A percentile compares a stretch with the other conserved stretches of the same genome.
Conservation (phyloP, 2,797 vertebrate genomes). For the Clarias platycephalus region DNA sequence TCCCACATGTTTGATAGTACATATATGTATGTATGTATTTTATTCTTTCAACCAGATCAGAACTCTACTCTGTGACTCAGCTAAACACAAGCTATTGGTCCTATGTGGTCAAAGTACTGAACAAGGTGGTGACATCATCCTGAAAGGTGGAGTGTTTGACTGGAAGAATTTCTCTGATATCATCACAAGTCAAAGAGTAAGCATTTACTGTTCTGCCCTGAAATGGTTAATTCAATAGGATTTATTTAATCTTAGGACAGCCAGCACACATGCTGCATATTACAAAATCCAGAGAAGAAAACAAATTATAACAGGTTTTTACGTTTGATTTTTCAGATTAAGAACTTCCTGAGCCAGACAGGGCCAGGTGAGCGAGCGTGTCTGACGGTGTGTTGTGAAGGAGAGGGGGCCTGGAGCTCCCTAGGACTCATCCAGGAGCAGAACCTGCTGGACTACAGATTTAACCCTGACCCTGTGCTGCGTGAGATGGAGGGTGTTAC, state of each 20-base stretch:
- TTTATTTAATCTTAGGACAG: background rate
- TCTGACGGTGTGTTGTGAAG: slow-evolving; percentile 88
- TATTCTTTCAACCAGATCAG: slow-evolving; percentile 71
- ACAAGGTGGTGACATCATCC: slow-evolving; percentile 84
- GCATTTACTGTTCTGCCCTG: slow-evolving; percentile 37
- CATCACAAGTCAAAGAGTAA: slow-evolving; percentile 82
- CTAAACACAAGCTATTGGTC: slow-evolving; percentile 86
- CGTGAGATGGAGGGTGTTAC: slow-evolving; percentile 93
- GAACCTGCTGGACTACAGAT: slow-evolving; percentile 76
- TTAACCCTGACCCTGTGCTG: slow-evolving; percentile 85
- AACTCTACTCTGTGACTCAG: slow-evolving; percentile 81
- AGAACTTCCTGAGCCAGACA: slow-evolving; percentile 79
- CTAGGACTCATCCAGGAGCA: slow-evolving; percentile 80
- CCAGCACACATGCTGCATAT: background rate
- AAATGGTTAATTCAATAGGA: background rate
- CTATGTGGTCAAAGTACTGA: slow-evolving; percentile 89
- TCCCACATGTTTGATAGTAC: background rate
- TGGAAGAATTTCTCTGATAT: slow-evolving; percentile 84
- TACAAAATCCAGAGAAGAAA: background rate
- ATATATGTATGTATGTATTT: background rate
- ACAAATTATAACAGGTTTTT: background rate
- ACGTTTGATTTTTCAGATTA: slow-evolving; percentile 74
- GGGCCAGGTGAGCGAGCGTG: slow-evolving; percentile 76
- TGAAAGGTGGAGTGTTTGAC: slow-evolving; percentile 87
- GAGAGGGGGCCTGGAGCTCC: slow-evolving; percentile 91